Conservation (phyloP, 2,113 vertebrate species). For the Willisornis vidua region DNA sequence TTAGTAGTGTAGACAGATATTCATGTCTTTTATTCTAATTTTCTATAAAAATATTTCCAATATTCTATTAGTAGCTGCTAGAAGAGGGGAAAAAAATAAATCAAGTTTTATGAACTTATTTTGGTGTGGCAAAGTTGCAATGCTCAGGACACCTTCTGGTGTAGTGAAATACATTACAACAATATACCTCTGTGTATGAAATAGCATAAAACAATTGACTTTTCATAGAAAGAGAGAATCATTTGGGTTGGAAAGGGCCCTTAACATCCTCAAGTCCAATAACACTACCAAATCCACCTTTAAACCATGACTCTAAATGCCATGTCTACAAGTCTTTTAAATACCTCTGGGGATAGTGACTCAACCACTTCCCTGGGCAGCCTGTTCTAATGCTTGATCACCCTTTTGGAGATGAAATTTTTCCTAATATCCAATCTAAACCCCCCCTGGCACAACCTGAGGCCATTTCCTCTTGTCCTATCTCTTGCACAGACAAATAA, state of each 20-base stretch:
- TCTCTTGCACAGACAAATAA: background rate
- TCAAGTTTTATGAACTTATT: background rate
- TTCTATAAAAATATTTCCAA: background rate
- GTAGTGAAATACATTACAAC: background rate
- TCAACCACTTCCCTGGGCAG: background rate
- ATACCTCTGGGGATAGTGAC: background rate
- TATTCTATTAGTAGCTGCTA: background rate
- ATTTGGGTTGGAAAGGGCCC: background rate
- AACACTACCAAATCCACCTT: background rate
- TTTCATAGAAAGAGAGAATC: background rate
- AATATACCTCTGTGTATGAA: background rate
- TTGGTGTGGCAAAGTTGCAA: background rate
- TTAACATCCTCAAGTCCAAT: fast-evolving
- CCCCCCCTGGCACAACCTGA: background rate
- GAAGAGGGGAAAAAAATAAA: background rate
- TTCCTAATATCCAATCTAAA: background rate
- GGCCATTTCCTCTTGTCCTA: background rate
- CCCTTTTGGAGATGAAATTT: background rate
- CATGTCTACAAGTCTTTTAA: fast-evolving
- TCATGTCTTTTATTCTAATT: background rate
- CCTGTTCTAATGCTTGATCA: background rate
- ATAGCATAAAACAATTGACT: background rate
- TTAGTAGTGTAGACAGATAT: background rate
- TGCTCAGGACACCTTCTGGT: background rate
- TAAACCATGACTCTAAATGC: background rate